These are phyloP conservation scores for Apostichopus parvimensis DNA, from an alignment of 35 echinoderm and acorn worm genomes.

Conservation along the genomic window DNA sequence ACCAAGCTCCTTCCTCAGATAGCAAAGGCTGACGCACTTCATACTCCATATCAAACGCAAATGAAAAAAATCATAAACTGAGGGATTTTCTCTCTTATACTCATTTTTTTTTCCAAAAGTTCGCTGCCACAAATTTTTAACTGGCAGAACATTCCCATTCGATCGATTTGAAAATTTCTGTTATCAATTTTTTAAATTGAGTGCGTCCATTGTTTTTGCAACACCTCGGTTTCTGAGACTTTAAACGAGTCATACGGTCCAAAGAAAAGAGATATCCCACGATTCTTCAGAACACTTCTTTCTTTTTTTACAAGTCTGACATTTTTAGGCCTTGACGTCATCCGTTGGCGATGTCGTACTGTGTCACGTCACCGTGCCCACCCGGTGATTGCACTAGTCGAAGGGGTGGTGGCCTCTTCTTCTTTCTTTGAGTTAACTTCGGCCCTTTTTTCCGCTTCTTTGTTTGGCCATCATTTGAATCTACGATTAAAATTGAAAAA, in stretches of 20 bases:
- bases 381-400: conserved; percentile 34
- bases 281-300: not conserved
- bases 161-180: no score
- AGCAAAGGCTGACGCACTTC: no score
- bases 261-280: not conserved
- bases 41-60: no score
- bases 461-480: conserved; percentile 69
- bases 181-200: no score
- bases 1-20: no score
- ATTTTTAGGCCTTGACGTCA: not conserved
- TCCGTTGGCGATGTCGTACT: conserved; percentile 43
- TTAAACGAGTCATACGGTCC: not conserved
- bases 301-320: not conserved
- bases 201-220: no score
- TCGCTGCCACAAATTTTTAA: no score
- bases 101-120: no score
- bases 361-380: conserved; percentile 33
- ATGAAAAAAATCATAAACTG: no score
- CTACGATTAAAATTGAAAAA: conserved; percentile 21
- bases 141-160: no score
- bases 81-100: no score
- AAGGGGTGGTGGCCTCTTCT: conserved; percentile 50
- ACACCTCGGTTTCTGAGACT: no score
- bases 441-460: conserved; percentile 69
- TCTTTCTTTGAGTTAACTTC: conserved; percentile 79